Evolutionary conservation across 2,888 invertebrate species (phyloP), one percentile per base, ranked within the genome.

Genomic region (Eupeodes latifasciatus): DNA sequence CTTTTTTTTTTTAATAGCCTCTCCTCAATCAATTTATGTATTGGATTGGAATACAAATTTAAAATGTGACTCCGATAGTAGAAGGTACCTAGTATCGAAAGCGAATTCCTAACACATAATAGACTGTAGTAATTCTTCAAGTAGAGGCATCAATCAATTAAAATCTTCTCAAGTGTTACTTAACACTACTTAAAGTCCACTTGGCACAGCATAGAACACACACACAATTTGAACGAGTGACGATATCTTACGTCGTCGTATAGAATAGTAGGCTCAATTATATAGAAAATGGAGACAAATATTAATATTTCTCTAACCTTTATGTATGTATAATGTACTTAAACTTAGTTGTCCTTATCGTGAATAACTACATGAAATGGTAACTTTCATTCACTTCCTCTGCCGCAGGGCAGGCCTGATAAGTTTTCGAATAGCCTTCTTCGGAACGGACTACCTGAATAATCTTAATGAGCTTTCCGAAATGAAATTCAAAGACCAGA

Each of bases 131-230:
- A 74, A 62, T 27, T 27, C 27, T 75, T 80, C 55, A 69, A 79
- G 67, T 53, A 61, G 72, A 59, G 71, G 36, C 67, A 80, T 80
- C 84, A 80, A 76, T 80, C 84, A 84, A 84, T 84, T 80, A 75
- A 84, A 79, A 69, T 80, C 75, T 62, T 80, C 49, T 75, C 16
- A 75, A 80, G 80, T 57, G 62, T 49, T 80, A 75, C 75, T 84
- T 62, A 80, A 75, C 69, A 76, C 74, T 84, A 84, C 84, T 80
- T 80, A 80, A 84, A 69, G 61, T 59, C 67, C 75, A 80, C 80
- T 84, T 80, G 49, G 40, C 5, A 57, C 47, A 51, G 19, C 34
- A 19, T 47, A 59, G 51, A 66, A 83, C 44, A 34, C 74, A 34
- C 74, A 84, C 79, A 53, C 79, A 80, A 57, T 62, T 75, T 36